A percentile compares a stretch with the other conserved stretches of the same genome.
Evolutionary conservation across 2,797 vertebrate genomes (phyloP).

Genomic region (Trachurus trachurus): DNA sequence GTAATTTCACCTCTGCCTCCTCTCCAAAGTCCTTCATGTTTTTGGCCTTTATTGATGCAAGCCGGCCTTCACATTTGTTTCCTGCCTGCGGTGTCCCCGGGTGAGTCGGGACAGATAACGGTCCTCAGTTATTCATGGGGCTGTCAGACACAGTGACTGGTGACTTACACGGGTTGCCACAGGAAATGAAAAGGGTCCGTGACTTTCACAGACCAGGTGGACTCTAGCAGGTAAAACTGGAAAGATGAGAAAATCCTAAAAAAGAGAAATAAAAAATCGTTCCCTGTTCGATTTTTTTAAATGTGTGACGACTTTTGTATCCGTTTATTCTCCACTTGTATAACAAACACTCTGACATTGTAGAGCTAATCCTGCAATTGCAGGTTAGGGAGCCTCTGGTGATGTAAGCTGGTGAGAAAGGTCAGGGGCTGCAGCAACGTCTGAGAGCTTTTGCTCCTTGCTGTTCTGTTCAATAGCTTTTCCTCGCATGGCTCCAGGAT

Average conservation of each 20-base stretch:
- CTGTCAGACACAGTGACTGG: constrained; percentile 77
- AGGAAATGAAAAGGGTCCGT: constrained; percentile 51
- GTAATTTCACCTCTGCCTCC: constrained; percentile 51
- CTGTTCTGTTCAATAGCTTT: constrained; percentile 68
- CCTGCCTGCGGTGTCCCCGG: constrained; percentile 65
- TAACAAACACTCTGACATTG: constrained; percentile 46
- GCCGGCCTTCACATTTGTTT: constrained; percentile 74
- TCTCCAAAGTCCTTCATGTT: constrained; percentile 46
- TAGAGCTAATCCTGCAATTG: constrained; percentile 53
- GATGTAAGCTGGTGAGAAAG: constrained; percentile 60
- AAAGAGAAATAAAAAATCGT: background rate
- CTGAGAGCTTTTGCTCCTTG: constrained; percentile 43
- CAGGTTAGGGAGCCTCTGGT: constrained; percentile 36
- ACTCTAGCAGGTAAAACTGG: background rate
- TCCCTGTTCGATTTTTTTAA: no score
- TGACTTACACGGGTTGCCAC: constrained; percentile 67
- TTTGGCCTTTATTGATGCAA: constrained; percentile 71
- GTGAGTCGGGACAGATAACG: constrained; percentile 71
- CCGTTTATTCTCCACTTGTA: constrained; percentile 13
- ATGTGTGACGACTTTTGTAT: background rate
- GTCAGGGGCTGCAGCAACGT: constrained; percentile 50
- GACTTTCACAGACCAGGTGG: constrained; percentile 21
- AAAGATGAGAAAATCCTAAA: background rate
- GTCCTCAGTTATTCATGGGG: constrained; percentile 79
- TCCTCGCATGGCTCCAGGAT: constrained; percentile 53